Base-by-base conservation (phyloP, 2,888 invertebrate genomes). In the Campoletis raptor region DNA sequence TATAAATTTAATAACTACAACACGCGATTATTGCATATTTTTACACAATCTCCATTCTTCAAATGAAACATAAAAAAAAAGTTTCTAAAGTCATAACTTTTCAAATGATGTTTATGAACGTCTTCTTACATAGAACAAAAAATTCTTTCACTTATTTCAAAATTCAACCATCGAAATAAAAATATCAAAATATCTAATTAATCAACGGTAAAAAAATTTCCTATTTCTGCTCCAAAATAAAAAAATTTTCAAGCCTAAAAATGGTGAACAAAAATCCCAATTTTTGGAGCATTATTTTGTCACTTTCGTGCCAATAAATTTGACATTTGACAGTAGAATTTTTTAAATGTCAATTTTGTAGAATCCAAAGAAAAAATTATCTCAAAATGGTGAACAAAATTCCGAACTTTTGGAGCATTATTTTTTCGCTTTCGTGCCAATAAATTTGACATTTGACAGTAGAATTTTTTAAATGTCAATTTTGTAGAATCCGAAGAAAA, bases 11-110 rank as follows among this genome's bases (percentile, higher is more conserved):
- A 67, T 67, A 10, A 36, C 36, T 36, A 7, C 72, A 72, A 37
- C 72, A 36, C n/a, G 52, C 30, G 24, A 70, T 72, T 52, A 48
- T 52, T 36, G 48, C n/a, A 67, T 67, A 67, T 30, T 61, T 61
- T 61, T 30, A 61, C 30, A 61, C 61, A 61, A 61, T 30, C 7
- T 30, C 15, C 30, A 61, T 61, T 61, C 61, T 30, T 61, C 61
- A 15, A 61, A 30, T 5, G 61, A 61, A 61, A 61, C 61, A 61
- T 54, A 54, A 61, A 30, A 61, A 61, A 61, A 48, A 6, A 30
- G 57, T 57, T 57, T 61, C 30, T 61, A 61, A 61, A 61, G 24
- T 5, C 30, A 30, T 61, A 15, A 30, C 24, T 21, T 54, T 21
- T 54, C 54, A 21, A 9, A 21, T 21, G 21, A 21, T 54, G 54